These are phyloP conservation scores for Hoplias malabaricus DNA, from an alignment of 2,113 vertebrate genomes.

Conservation along the genomic window DNA sequence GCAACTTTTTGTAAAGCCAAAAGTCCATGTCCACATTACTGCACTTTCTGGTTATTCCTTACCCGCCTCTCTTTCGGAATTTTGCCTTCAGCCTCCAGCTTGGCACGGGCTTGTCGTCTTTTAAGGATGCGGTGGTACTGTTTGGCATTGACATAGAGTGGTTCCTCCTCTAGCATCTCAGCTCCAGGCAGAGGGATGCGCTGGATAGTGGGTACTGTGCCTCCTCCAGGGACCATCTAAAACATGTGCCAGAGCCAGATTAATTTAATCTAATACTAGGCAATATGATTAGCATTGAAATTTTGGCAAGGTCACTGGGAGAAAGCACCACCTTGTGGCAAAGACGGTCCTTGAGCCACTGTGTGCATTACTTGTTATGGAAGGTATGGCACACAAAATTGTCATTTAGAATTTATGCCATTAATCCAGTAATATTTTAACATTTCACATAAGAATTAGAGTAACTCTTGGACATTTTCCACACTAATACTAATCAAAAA, in stretches of 20 bases:
- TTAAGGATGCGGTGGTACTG: slow-evolving; percentile 98
- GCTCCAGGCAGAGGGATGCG: slow-evolving; percentile 94
- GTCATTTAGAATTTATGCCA: background rate
- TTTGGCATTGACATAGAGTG: slow-evolving; percentile 96
- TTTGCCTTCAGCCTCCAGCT: slow-evolving; percentile 96
- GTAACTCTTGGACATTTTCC: background rate
- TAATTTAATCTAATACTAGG: background rate
- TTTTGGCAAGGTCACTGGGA: background rate
- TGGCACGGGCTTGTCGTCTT: slow-evolving; percentile 92
- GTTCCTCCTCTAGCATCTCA: slow-evolving; percentile 97
- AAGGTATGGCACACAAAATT: background rate
- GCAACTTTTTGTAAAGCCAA: too few relatives aligned
- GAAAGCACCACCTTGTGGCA: slow-evolving; percentile 21
- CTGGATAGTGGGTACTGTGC: slow-evolving; percentile 89
- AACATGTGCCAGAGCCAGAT: slow-evolving; percentile 14
- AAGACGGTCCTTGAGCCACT: slow-evolving; percentile 26
- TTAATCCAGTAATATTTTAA: background rate
- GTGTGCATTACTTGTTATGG: slow-evolving; percentile 21
- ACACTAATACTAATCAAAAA: background rate
- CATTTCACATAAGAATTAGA: background rate
- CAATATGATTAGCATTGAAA: background rate
- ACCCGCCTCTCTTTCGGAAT: slow-evolving; percentile 98
- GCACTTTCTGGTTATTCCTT: slow-evolving; percentile 48
- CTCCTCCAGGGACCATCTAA: slow-evolving; percentile 94
- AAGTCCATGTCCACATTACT: too few relatives aligned